These are phyloP conservation scores for Cotesia congregata DNA, from an alignment of 2,888 invertebrate genomes.

Conservation along the genomic window DNA sequence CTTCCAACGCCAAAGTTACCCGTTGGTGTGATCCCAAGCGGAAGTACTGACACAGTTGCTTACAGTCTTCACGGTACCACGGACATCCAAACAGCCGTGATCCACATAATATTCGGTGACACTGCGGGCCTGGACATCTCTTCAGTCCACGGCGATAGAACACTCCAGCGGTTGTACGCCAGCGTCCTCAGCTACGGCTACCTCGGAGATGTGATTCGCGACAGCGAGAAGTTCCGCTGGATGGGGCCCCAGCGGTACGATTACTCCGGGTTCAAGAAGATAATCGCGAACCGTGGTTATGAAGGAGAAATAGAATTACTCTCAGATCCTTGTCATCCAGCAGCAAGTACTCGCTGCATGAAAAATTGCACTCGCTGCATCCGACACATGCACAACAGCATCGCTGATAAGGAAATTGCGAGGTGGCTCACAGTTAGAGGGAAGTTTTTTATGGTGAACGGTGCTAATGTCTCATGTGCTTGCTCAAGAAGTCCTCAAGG, in stretches of 20 bases:
- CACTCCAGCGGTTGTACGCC: conserved; percentile 78
- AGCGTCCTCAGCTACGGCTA: conserved; percentile 88
- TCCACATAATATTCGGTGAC: conserved; percentile 86
- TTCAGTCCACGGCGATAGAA: conserved; percentile 77
- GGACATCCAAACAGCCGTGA: conserved; percentile 84
- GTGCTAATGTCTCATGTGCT: conserved; percentile 83
- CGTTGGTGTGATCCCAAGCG: conserved; percentile 82
- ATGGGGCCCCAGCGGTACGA: conserved; percentile 89
- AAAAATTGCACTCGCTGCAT: conserved; percentile 71
- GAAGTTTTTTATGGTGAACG: conserved; percentile 83
- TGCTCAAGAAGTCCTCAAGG: conserved; percentile 83
- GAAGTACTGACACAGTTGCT: conserved; percentile 84
- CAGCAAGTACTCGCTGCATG: conserved; percentile 70
- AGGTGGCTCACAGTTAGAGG: conserved; percentile 78
- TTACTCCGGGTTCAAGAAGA: conserved; percentile 79
- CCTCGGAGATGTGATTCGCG: conserved; percentile 84
- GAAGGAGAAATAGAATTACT: conserved; percentile 76
- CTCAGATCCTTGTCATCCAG: conserved; percentile 70
- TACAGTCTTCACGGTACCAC: conserved; percentile 85
- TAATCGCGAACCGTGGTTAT: conserved; percentile 76
- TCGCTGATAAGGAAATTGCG: conserved; percentile 61
- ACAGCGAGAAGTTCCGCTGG: conserved; percentile 86
- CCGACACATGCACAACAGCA: conserved; percentile 58
- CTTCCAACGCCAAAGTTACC: conserved; percentile 72
- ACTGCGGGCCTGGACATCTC: conserved; percentile 82